phyloP scores from a whole-genome alignment of 2,888 invertebrate species.

The Chymomyza caudatula region DNA sequence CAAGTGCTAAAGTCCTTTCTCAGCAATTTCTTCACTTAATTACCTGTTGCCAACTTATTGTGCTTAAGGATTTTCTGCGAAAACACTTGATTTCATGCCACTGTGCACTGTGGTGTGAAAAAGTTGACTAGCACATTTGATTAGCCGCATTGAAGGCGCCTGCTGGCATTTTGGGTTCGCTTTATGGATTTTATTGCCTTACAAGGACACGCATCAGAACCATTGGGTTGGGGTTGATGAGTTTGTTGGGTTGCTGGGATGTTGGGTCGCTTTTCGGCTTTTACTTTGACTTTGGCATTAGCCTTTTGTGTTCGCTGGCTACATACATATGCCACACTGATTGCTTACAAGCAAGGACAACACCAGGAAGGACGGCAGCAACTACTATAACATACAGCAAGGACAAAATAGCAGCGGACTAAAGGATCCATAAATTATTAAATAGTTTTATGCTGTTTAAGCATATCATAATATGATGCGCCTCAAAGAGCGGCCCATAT shows the following conservation, averaged over 20 bases:
- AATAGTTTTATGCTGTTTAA: slow-evolving; percentile 72
- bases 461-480: slow-evolving; percentile 71
- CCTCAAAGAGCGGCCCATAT: slow-evolving; percentile 53
- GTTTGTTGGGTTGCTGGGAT: neutral
- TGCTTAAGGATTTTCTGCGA: neutral
- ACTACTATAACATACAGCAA: slow-evolving; percentile 1
- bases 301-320: slow-evolving; percentile 2
- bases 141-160: neutral
- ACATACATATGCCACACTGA: slow-evolving; percentile 34
- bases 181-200: neutral
- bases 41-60: neutral
- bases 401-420: slow-evolving; percentile 2
- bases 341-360: slow-evolving; percentile 28
- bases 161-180: neutral
- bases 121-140: neutral
- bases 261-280: neutral
- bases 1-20: neutral
- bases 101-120: neutral
- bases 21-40: neutral
- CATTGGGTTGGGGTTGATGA: neutral
- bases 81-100: neutral
- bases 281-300: slow-evolving; percentile 17
- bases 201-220: neutral
- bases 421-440: slow-evolving; percentile 72
- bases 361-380: neutral